Percentiles rank a stretch among this genome's conserved stretches.
These are phyloP conservation scores for Chrysodeixis includens DNA, from an alignment of 2,888 invertebrate genomes.

Conservation along the genomic window DNA sequence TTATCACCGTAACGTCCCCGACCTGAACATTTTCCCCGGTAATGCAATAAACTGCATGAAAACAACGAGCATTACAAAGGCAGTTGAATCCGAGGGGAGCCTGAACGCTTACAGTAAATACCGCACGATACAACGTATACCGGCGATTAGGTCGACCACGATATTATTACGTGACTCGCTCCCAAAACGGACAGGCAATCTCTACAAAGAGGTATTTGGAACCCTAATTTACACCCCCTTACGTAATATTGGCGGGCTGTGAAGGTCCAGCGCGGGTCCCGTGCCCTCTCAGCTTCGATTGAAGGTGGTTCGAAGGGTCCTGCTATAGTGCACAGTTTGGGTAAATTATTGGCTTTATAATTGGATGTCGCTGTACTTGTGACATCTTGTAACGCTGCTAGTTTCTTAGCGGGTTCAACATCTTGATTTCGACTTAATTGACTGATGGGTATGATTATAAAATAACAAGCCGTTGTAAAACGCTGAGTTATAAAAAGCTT, in stretches of 20 bases:
- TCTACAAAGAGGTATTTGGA: conserved; percentile 85
- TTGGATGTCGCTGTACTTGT: conserved; percentile 3
- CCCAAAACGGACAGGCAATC: conserved; percentile 82
- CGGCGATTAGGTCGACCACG: conserved; percentile 78
- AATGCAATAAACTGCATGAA: conserved; percentile 56
- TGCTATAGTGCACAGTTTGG: conserved; percentile 23
- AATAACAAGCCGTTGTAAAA: too few species aligned
- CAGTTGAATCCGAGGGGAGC: conserved; percentile 39
- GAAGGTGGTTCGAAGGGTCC: conserved; percentile 49
- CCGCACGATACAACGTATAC: conserved; percentile 63
- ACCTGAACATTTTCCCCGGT: neutral
- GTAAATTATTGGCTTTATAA: conserved; percentile 11
- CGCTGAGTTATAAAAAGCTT: neutral
- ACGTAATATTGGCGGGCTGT: conserved; percentile 82
- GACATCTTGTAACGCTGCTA: neutral
- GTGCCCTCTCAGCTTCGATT: conserved; percentile 65
- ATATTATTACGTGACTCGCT: conserved; percentile 85
- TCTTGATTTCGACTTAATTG: neutral
- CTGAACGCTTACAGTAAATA: conserved; percentile 70
- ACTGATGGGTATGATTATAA: neutral
- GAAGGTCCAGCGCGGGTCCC: conserved; percentile 71
- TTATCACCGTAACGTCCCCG: neutral
- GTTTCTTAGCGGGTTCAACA: neutral
- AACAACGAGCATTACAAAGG: conserved; percentile 34
- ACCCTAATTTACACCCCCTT: conserved; percentile 87